These are phyloP conservation scores for Bombylius discolor DNA, from an alignment of 2,888 invertebrate genomes.

Conservation along the genomic window DNA sequence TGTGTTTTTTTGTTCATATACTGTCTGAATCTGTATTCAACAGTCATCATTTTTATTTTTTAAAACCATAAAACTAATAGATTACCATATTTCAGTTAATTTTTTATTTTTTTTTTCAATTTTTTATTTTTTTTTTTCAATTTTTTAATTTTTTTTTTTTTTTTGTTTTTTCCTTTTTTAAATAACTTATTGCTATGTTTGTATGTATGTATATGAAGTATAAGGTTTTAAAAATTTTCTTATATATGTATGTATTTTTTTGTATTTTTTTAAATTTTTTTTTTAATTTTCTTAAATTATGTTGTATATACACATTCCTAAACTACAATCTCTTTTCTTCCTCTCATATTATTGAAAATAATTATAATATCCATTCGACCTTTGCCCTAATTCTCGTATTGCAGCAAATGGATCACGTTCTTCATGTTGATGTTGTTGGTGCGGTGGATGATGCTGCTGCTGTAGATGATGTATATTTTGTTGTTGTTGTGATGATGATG, in stretches of 20 bases:
- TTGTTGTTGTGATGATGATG: constrained; percentile 6
- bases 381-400: constrained; percentile 39
- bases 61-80: too few relatives aligned
- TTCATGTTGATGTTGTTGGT: constrained; percentile 18
- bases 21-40: too few relatives aligned
- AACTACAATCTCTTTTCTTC: too few relatives aligned
- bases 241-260: constrained; percentile 1
- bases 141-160: too few relatives aligned
- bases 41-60: too few relatives aligned
- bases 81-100: too few relatives aligned
- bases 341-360: constrained; percentile 39
- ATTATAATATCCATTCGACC: constrained; percentile 41
- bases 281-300: too few relatives aligned
- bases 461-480: constrained; percentile 11
- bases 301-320: too few relatives aligned
- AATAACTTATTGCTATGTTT: neutral
- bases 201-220: constrained; percentile 2
- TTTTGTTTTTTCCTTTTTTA: neutral
- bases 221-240: neutral
- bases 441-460: constrained; percentile 15
- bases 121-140: too few relatives aligned
- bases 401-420: constrained; percentile 40
- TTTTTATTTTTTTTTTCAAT: too few relatives aligned
- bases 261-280: neutral
- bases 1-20: too few relatives aligned